These are phyloP conservation scores for Ibidorhyncha struthersii DNA, from an alignment of 2,113 vertebrate species.

Conservation along the genomic window DNA sequence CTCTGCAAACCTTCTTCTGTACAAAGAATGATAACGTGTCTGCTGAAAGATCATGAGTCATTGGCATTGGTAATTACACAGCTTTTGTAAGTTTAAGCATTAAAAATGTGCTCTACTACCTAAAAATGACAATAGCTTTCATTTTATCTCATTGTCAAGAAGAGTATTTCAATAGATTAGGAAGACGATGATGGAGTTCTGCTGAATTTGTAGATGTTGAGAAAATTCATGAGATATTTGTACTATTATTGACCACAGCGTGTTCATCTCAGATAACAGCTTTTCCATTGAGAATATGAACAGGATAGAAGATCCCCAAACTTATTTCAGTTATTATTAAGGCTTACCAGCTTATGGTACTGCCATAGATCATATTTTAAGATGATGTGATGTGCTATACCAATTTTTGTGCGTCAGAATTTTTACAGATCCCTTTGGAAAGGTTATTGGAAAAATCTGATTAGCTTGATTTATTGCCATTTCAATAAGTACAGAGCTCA, in stretches of 20 bases:
- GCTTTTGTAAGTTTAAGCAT: conserved; percentile 22
- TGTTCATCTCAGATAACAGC: background rate
- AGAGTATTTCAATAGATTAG: background rate
- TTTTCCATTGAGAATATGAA: background rate
- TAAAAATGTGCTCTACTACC: conserved; percentile 30
- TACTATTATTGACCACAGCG: background rate
- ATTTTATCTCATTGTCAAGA: conserved; percentile 7
- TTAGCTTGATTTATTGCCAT: conserved; percentile 40
- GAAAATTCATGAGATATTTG: background rate
- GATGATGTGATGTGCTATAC: background rate
- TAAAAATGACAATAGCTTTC: conserved; percentile 15
- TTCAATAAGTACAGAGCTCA: background rate
- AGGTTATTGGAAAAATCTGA: conserved; percentile 15
- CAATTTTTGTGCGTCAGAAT: conserved; percentile 2
- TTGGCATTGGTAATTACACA: conserved; percentile 28
- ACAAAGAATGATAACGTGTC: conserved; percentile 5
- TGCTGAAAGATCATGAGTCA: conserved; percentile 31
- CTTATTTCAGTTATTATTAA: background rate
- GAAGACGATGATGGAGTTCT: background rate
- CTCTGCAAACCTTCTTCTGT: conserved; percentile 47
- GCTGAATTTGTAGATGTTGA: conserved; percentile 11
- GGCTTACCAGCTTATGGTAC: background rate
- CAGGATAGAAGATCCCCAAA: background rate
- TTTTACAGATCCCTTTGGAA: conserved; percentile 39
- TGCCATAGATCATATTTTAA: background rate